Percentiles rank a stretch among this genome's conserved stretches.
phyloP scores from a whole-genome alignment of 2,888 invertebrate genomes.

The Seira musarum region DNA sequence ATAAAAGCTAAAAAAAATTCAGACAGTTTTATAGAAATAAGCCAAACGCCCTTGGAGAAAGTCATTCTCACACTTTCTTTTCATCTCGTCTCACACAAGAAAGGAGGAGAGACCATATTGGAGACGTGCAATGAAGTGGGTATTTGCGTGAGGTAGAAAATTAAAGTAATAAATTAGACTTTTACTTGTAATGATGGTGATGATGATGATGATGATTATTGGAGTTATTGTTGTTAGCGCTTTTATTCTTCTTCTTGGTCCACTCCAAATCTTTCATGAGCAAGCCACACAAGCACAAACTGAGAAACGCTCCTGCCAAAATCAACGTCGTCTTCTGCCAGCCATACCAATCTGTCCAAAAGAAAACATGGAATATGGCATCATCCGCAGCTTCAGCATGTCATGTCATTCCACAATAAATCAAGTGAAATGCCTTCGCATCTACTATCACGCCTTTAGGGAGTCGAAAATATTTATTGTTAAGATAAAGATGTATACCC shows the following conservation, averaged over 20 bases:
- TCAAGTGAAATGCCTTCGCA: too few species aligned
- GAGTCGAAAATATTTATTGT: too few species aligned
- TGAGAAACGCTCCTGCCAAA: slow-evolving; percentile 86
- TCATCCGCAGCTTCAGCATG: too few species aligned
- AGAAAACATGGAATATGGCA: not conserved
- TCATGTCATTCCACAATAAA: too few species aligned
- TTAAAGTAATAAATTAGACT: too few species aligned
- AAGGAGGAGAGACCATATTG: too few species aligned
- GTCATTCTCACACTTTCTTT: too few species aligned
- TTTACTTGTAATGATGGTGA: slow-evolving; percentile 10
- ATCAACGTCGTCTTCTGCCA: slow-evolving; percentile 90
- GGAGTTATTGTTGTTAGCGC: slow-evolving; percentile 45
- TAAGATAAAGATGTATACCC: not conserved
- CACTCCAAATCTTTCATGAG: slow-evolving; percentile 91
- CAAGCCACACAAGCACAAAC: slow-evolving; percentile 86
- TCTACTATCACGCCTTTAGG: too few species aligned
- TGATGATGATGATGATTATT: slow-evolving; percentile 31
- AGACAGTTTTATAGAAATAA: not conserved
- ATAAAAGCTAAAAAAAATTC: slow-evolving; percentile 18
- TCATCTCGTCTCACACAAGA: too few species aligned
- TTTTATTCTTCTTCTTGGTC: slow-evolving; percentile 75
- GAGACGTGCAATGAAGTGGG: too few species aligned
- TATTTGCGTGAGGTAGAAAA: too few species aligned
- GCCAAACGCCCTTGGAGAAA: too few species aligned
- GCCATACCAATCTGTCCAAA: slow-evolving; percentile 78